Conservation (phyloP, 2,113 vertebrate genomes). For the Gasterosteus nipponicus region DNA sequence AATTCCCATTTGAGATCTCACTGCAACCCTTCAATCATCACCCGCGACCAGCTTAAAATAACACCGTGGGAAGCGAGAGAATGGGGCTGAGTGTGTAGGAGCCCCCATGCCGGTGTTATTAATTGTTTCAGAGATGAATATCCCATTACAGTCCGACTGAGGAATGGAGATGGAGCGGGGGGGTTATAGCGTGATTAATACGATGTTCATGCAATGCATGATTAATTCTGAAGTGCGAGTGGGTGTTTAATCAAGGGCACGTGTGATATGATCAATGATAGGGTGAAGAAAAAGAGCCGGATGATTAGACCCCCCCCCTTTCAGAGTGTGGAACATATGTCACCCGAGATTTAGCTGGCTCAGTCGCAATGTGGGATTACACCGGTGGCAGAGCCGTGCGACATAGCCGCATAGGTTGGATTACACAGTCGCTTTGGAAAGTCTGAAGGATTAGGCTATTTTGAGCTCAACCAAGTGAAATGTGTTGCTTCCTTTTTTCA, state of each 20-base stretch:
- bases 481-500: conserved; percentile 27
- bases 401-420: conserved; percentile 52
- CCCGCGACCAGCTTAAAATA: conserved; percentile 79
- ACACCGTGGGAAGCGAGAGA: conserved; percentile 70
- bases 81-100: conserved; percentile 49
- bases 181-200: conserved; percentile 78
- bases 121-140: conserved; percentile 83
- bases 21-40: conserved; percentile 79
- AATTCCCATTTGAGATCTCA: conserved; percentile 79
- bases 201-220: conserved; percentile 76
- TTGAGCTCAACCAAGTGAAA: conserved; percentile 54
- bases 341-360: conserved; percentile 70
- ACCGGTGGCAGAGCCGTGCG: conserved; percentile 47
- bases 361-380: conserved; percentile 60
- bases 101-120: conserved; percentile 75
- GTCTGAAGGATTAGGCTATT: conserved; percentile 48
- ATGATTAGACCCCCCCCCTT: conserved; percentile 76
- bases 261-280: conserved; percentile 79
- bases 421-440: conserved; percentile 54
- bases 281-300: conserved; percentile 59
- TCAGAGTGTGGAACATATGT: conserved; percentile 72
- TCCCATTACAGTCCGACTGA: conserved; percentile 79
- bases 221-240: conserved; percentile 78
- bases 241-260: conserved; percentile 79
- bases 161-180: conserved; percentile 74